A percentile compares a stretch with the other conserved stretches of the same genome.
These are phyloP conservation scores for Platerodrilus igneus DNA, from an alignment of 2,888 invertebrate species.

Conservation along the genomic window DNA sequence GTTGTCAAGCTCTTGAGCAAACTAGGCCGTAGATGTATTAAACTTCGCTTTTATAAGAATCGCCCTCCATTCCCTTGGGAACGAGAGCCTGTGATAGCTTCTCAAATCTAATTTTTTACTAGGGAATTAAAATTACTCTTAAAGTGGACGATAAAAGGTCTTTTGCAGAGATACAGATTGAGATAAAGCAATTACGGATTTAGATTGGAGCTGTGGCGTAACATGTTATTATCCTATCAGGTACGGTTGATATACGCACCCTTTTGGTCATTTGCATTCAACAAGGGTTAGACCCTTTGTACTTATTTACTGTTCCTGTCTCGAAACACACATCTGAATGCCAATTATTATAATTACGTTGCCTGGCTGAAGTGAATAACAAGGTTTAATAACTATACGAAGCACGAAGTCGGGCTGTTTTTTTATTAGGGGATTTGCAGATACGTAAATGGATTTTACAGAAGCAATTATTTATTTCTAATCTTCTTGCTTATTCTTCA, in stretches of 20 bases:
- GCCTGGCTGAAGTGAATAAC: too few species aligned
- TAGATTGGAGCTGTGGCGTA: slow-evolving; percentile 38
- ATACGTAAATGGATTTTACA: too few species aligned
- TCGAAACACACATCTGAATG: slow-evolving; percentile 16
- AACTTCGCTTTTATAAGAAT: slow-evolving; percentile 23
- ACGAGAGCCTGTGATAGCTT: too few species aligned
- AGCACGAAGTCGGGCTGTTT: too few species aligned
- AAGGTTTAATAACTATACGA: too few species aligned
- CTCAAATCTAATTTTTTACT: too few species aligned
- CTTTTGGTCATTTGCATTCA: slow-evolving; percentile 39
- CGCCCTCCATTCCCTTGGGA: too few species aligned
- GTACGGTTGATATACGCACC: slow-evolving; percentile 37
- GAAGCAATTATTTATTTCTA: too few species aligned
- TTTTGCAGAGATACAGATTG: slow-evolving; percentile 32
- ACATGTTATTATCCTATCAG: slow-evolving; percentile 44
- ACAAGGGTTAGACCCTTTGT: slow-evolving; percentile 23
- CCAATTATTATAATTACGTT: slow-evolving; percentile 24
- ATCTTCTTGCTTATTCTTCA: too few species aligned
- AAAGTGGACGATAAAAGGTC: slow-evolving; percentile 23
- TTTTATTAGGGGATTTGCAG: too few species aligned
- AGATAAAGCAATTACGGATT: slow-evolving; percentile 41
- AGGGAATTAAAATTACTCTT: too few species aligned
- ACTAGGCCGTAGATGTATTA: slow-evolving; percentile 25
- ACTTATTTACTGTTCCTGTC: slow-evolving; percentile 20
- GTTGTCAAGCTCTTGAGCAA: too few species aligned